Evolutionary conservation across 1,140 invertebrate genomes (phyloP).

Genomic region (Nymphalis io): DNA sequence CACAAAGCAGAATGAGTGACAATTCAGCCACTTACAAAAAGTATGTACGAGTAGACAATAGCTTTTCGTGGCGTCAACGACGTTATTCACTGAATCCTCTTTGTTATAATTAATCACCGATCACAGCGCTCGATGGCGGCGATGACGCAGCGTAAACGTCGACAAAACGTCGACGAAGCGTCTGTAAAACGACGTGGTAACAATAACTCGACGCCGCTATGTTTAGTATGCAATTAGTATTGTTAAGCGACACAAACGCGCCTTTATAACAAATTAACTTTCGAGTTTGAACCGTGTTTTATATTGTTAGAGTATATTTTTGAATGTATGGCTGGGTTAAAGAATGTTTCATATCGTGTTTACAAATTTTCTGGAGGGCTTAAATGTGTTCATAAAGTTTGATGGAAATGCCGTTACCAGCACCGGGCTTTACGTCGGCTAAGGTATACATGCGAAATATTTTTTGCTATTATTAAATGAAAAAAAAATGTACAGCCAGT

Average conservation of each 20-base stretch:
- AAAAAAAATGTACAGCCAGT: background rate
- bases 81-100: constrained; percentile 24
- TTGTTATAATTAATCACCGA: constrained; percentile 37
- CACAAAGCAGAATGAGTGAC: constrained; percentile 5
- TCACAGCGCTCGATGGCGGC: constrained; percentile 18
- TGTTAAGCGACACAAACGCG: constrained; percentile 31
- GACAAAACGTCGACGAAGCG: constrained; percentile 36
- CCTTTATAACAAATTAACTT: constrained; percentile 20
- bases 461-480: background rate
- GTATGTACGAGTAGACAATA: constrained; percentile 7
- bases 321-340: background rate
- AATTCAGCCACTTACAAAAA: constrained; percentile 15
- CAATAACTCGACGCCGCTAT: constrained; percentile 12
- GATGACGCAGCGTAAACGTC: constrained; percentile 34
- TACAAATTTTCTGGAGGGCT: constrained; percentile 31
- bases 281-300: constrained; percentile 16
- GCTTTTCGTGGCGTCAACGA: constrained; percentile 15
- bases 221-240: constrained; percentile 44
- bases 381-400: constrained; percentile 37
- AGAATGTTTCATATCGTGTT: constrained; percentile 33
- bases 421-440: constrained; percentile 12
- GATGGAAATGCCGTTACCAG: constrained; percentile 32
- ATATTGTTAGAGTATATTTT: constrained; percentile 27
- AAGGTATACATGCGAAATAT: constrained; percentile 3
- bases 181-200: background rate